Percentiles rank a stretch among this genome's conserved stretches.
These are phyloP conservation scores for Himalopsyche phryganea DNA, from an alignment of 1,140 invertebrate genomes.

Conservation along the genomic window DNA sequence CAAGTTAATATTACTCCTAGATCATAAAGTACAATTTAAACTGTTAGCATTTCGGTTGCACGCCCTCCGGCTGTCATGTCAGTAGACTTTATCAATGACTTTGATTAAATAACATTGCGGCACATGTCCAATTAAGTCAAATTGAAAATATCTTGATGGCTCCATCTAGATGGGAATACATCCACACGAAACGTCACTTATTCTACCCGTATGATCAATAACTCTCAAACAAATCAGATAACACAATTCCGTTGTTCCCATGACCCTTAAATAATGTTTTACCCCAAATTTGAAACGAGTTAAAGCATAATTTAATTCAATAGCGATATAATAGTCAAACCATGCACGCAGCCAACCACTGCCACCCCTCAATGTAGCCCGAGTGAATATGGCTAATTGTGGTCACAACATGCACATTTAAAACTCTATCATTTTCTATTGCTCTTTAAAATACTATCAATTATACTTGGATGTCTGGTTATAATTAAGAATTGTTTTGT, in stretches of 20 bases:
- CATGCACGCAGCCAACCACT: neutral
- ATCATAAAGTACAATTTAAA: too few species aligned
- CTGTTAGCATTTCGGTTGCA: neutral
- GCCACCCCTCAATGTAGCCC: neutral
- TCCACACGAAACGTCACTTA: conserved; percentile 16
- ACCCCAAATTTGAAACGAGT: neutral
- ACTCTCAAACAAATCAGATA: conserved; percentile 19
- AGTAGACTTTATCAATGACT: neutral
- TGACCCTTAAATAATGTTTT: neutral
- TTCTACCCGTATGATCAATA: conserved; percentile 19
- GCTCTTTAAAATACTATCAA: neutral
- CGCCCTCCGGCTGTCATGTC: neutral
- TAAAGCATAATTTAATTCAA: conserved; percentile 3
- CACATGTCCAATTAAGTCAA: neutral
- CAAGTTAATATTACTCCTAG: too few species aligned
- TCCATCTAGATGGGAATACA: conserved; percentile 12
- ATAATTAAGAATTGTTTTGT: too few species aligned
- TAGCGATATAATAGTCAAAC: neutral
- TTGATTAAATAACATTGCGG: conserved; percentile 12
- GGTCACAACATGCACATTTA: neutral
- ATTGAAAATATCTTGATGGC: conserved; percentile 17
- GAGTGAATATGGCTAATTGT: neutral
- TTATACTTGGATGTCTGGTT: neutral
- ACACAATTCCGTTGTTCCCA: neutral
- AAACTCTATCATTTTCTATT: neutral